Evolutionary conservation across 2,888 invertebrate genomes (phyloP).

Genomic region (Pseudolycoriella hygida): DNA sequence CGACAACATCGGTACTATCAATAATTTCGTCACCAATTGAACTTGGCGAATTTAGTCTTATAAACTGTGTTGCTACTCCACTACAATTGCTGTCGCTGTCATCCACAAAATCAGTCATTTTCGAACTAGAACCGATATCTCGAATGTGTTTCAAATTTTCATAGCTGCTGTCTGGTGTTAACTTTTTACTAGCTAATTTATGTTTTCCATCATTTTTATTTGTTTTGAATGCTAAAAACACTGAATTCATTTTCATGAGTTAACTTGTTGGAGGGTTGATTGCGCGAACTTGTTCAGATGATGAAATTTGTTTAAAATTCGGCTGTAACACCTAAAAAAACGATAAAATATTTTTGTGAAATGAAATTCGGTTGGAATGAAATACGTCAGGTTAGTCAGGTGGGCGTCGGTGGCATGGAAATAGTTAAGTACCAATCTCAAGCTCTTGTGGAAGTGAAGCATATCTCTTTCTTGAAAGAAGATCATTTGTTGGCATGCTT

Average conservation of each 20-base stretch:
- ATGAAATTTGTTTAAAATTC: too few species aligned
- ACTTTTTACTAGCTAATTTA: constrained; percentile 11
- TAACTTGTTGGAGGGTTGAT: too few species aligned
- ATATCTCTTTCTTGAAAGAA: too few species aligned
- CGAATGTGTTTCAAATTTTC: constrained; percentile 28
- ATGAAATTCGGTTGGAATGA: too few species aligned
- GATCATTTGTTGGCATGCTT: too few species aligned
- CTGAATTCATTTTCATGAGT: constrained; percentile 26
- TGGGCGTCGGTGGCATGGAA: too few species aligned
- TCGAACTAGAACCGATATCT: constrained; percentile 27
- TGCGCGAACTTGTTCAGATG: too few species aligned
- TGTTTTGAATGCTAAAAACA: constrained; percentile 29
- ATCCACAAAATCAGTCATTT: constrained; percentile 20
- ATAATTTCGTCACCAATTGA: not conserved
- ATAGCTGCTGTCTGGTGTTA: constrained; percentile 17
- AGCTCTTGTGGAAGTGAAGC: too few species aligned
- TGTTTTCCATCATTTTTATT: constrained; percentile 19
- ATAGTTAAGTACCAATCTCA: too few species aligned
- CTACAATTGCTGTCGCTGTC: constrained; percentile 2
- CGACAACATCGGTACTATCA: not conserved
- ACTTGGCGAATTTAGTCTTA: not conserved
- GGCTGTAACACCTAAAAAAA: too few species aligned
- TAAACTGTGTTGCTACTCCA: not conserved
- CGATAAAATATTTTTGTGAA: too few species aligned
- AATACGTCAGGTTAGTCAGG: too few species aligned